Conservation (phyloP, 2,113 vertebrate genomes). For the Hippolais icterina region DNA sequence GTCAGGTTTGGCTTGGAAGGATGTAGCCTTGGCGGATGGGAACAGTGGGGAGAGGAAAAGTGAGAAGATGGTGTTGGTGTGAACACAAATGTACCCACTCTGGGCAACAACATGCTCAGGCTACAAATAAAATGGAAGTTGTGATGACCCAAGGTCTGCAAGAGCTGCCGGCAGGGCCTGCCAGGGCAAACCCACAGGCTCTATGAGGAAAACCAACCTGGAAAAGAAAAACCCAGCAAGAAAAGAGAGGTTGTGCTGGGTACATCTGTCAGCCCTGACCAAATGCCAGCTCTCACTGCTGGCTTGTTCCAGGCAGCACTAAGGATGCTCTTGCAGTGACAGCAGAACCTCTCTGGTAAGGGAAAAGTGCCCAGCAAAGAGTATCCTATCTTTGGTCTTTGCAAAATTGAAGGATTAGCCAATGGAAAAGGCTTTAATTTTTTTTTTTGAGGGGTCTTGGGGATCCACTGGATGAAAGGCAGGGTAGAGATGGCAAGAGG, state of each 20-base stretch:
- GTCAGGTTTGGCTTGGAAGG: neutral
- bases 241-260: neutral
- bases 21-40: neutral
- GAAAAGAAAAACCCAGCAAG: neutral
- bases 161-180: neutral
- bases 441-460: neutral
- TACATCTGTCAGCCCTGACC: neutral
- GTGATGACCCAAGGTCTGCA: neutral
- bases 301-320: rapidly evolving
- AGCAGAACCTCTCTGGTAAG: neutral
- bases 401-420: neutral
- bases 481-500: neutral
- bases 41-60: neutral
- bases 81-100: neutral
- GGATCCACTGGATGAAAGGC: neutral
- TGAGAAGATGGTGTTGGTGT: neutral
- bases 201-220: neutral
- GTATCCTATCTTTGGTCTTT: neutral
- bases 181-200: neutral
- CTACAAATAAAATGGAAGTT: neutral
- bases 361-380: neutral
- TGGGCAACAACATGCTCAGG: neutral
- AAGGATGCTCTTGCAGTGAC: neutral
- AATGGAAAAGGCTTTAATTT: neutral
- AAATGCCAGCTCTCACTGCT: neutral